A percentile compares a stretch with the other conserved stretches of the same genome.
These are phyloP conservation scores for Enteromius radiatus DNA, from an alignment of 2,797 vertebrate species.

Conservation along the genomic window DNA sequence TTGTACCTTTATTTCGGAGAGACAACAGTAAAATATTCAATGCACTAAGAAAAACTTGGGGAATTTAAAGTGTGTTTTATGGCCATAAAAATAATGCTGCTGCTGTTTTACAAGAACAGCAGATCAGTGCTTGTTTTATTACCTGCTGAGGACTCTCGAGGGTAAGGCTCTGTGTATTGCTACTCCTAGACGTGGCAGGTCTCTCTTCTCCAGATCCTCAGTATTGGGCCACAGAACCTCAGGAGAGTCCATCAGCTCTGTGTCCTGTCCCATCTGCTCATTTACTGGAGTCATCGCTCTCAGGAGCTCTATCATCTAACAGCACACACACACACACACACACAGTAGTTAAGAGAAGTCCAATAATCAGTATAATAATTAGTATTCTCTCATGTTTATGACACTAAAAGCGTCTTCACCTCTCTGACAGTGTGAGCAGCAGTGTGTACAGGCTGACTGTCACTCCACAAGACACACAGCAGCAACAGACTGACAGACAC, in stretches of 20 bases:
- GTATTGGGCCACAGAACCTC: constrained; percentile 1
- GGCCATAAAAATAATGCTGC: neutral
- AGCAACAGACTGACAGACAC: constrained; percentile 41
- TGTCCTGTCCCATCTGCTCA: neutral
- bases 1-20: too few relatives aligned
- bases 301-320: constrained; percentile 39
- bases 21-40: neutral
- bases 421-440: constrained; percentile 29
- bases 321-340: constrained; percentile 10
- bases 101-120: constrained; percentile 2
- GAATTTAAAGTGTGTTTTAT: neutral
- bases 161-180: constrained; percentile 36
- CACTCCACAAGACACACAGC: constrained; percentile 29
- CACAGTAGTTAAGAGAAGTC: neutral
- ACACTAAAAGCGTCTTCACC: constrained; percentile 13
- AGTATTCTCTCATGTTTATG: constrained; percentile 14
- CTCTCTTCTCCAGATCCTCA: constrained; percentile 48
- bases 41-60: neutral
- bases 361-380: neutral
- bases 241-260: neutral
- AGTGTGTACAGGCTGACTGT: constrained; percentile 31
- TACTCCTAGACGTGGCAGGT: constrained; percentile 52
- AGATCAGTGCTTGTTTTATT: neutral
- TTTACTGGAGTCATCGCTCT: neutral
- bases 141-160: constrained; percentile 47